A percentile compares a stretch with the other conserved stretches of the same genome.
phyloP scores from a whole-genome alignment of 2,797 vertebrate species.

The Calcarius lapponicus region DNA sequence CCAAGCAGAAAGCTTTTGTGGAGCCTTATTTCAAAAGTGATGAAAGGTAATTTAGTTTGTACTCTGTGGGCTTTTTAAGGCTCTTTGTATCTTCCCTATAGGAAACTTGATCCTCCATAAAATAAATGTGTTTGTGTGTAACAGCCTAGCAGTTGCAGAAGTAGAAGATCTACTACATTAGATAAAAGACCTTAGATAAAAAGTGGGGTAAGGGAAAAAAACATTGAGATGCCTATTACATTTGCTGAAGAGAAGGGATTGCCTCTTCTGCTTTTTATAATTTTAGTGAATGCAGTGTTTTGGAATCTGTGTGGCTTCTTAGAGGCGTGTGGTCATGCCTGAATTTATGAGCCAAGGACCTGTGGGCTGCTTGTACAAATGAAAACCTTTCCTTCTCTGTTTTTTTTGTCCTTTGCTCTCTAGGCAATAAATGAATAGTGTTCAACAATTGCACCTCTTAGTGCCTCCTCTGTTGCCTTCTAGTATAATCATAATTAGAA shows the following conservation, averaged over 20 bases:
- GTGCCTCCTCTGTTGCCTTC: not conserved
- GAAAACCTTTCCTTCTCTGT: not conserved
- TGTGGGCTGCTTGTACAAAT: not conserved
- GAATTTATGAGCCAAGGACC: not conserved
- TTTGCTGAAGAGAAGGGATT: not conserved
- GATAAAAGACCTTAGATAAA: not conserved
- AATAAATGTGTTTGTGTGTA: not conserved
- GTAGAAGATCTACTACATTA: not conserved
- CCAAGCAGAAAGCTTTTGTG: slow-evolving; percentile 76
- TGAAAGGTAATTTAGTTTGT: slow-evolving; percentile 75
- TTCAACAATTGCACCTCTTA: not conserved
- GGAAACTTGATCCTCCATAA: not conserved
- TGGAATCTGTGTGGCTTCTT: not conserved
- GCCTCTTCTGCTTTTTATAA: not conserved
- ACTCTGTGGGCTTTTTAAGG: not conserved
- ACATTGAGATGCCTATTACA: not conserved
- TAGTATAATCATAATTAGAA: not conserved
- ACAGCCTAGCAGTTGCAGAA: not conserved
- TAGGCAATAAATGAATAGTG: not conserved
- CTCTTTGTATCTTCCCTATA: not conserved
- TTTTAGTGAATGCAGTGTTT: not conserved
- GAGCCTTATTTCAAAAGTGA: slow-evolving; percentile 74
- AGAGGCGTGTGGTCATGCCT: not conserved
- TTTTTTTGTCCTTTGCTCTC: not conserved
- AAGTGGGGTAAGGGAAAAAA: not conserved